These are phyloP conservation scores for Mnemiopsis leidyi DNA, from an alignment of 37 sponge, comb jelly and placozoan genomes.

Conservation along the genomic window DNA sequence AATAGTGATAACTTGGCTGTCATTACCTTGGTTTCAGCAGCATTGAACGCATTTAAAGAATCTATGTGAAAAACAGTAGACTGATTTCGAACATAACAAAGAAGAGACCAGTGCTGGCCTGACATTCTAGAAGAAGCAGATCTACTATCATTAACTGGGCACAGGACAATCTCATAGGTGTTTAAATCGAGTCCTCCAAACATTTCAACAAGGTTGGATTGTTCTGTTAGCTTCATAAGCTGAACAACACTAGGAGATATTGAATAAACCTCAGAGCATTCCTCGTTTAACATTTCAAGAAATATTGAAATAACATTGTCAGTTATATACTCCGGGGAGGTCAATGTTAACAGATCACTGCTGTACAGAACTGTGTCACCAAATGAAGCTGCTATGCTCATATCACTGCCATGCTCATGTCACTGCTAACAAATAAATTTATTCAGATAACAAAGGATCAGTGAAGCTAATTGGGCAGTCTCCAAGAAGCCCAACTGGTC, in stretches of 20 bases:
- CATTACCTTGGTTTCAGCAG: not conserved
- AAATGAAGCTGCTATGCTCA: not conserved
- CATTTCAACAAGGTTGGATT: not conserved
- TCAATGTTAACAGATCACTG: not conserved
- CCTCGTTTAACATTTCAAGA: constrained; percentile 26
- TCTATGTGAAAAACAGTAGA: constrained; percentile 4
- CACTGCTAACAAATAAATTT: no score
- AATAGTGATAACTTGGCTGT: not conserved
- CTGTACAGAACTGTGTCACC: constrained; percentile 32
- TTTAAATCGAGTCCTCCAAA: not conserved
- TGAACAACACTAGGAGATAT: constrained; percentile 60
- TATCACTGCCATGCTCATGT: not conserved
- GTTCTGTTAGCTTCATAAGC: not conserved
- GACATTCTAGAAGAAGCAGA: not conserved
- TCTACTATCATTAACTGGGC: constrained; percentile 47
- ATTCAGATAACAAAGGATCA: no score
- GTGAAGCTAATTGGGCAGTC: no score
- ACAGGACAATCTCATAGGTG: constrained; percentile 3
- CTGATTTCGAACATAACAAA: constrained; percentile 5
- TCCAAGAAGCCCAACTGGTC: no score
- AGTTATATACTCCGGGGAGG: not conserved
- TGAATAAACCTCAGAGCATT: not conserved
- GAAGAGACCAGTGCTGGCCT: constrained; percentile 37
- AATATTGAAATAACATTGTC: constrained; percentile 53
- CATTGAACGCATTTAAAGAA: constrained; percentile 41